Conservation (phyloP, 2,113 vertebrate genomes). For the Meles meles region DNA sequence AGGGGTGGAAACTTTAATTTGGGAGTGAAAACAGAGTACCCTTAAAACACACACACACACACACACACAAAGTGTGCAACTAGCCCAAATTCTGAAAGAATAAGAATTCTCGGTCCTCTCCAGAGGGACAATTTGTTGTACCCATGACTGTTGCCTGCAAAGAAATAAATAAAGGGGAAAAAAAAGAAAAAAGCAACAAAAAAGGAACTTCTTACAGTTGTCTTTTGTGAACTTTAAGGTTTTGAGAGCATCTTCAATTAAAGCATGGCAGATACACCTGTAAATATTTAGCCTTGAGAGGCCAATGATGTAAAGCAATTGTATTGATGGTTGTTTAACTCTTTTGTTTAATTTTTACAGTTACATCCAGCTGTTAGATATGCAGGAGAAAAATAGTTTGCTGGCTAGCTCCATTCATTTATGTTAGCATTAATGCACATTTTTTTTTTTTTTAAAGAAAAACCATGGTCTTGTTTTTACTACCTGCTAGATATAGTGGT, state of each 20-base stretch:
- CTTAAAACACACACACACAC: slow-evolving; percentile 49
- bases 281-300: slow-evolving; percentile 96
- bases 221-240: slow-evolving; percentile 96
- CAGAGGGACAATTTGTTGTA: slow-evolving; percentile 91
- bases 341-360: slow-evolving; percentile 88
- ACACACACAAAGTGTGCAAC: slow-evolving; percentile 59
- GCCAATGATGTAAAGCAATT: slow-evolving; percentile 97
- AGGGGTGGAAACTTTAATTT: slow-evolving; percentile 73
- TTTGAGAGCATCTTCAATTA: slow-evolving; percentile 93
- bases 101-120: slow-evolving; percentile 85
- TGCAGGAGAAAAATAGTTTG: slow-evolving; percentile 92
- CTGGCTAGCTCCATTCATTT: slow-evolving; percentile 94
- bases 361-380: slow-evolving; percentile 93
- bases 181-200: slow-evolving; percentile 57
- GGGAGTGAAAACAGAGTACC: slow-evolving; percentile 61
- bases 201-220: slow-evolving; percentile 87
- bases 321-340: slow-evolving; percentile 96
- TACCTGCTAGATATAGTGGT: slow-evolving; percentile 93
- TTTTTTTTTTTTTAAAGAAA: slow-evolving; percentile 75
- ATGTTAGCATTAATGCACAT: slow-evolving; percentile 93
- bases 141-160: slow-evolving; percentile 93
- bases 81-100: slow-evolving; percentile 80
- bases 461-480: slow-evolving; percentile 94
- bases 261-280: slow-evolving; percentile 98
- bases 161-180: slow-evolving; percentile 64